Evolutionary conservation across 1,140 invertebrate genomes (phyloP), one percentile per base, ranked within the genome.

Genomic region (Cataglyphis hispanica): DNA sequence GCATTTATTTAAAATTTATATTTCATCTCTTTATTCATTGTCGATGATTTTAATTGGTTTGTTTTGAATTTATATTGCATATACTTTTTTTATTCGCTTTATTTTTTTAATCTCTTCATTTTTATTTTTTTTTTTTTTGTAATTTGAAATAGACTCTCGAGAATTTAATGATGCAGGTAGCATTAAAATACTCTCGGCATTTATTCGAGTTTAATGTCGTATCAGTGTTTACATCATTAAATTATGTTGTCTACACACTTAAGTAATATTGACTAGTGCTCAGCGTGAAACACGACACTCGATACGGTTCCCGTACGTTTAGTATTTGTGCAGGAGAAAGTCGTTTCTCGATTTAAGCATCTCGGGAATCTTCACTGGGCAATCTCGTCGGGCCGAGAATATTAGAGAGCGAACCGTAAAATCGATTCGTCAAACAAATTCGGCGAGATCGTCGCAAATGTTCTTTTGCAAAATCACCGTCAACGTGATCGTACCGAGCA

Each of bases 241-340:
- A 69, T 69, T 34, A 69, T n/a, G 13, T 1, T 22, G 34, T 69
- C 22, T 16, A 25, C n/a, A 10, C 13, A 10, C 50, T 8, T 22
- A 37, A 67, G 34, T 80, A 34, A 40, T 50, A 69, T 43, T 56
- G 31, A 37, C 53, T 13, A 67, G 13, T 77, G 27, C 64, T n/a
- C 3, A n/a, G 16, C 63, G n/a, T 16, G 61, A 53, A 80, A 56
- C 16, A 25, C 67, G 77, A 75, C 22, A 34, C 25, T n/a, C 77
- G 27, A 13, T 50, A 77, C 7, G 63, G n/a, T 76, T 31, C 40
- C 22, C n/a, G n/a, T 56, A 50, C 25, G n/a, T 2, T 64, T 19
- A n/a, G 40, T 88, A 76, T 89, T 86, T 86, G 31, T 60, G 16
- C 63, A 61, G 66, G 88, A 89, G 88, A 89, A 87, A 89, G 88